These are phyloP conservation scores for Strigamia crassipes DNA, from an alignment of 2,888 invertebrate genomes.

Conservation along the genomic window DNA sequence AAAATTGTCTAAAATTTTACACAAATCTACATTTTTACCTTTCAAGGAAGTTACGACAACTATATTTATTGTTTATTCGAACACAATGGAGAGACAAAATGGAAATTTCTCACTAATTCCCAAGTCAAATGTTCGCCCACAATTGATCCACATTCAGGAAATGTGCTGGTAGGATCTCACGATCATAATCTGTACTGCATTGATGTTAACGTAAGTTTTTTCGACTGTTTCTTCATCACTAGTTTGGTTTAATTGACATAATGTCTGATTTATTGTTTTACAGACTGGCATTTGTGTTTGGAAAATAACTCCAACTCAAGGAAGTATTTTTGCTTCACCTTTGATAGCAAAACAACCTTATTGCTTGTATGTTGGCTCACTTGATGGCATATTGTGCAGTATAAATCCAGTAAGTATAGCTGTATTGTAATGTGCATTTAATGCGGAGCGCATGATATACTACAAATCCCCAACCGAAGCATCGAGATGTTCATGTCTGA, in stretches of 20 bases:
- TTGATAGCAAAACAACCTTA: slow-evolving; percentile 53
- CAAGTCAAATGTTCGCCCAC: slow-evolving; percentile 70
- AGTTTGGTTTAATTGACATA: no score
- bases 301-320: slow-evolving; percentile 59
- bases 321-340: slow-evolving; percentile 64
- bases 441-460: no score
- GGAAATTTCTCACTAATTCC: slow-evolving; percentile 68
- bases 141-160: slow-evolving; percentile 61
- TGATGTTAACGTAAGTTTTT: slow-evolving; percentile 63
- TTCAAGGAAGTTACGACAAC: slow-evolving; percentile 77
- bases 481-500: no score
- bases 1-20: no score
- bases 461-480: no score
- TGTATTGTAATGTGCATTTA: neutral
- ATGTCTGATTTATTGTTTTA: slow-evolving; percentile 46
- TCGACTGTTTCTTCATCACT: no score
- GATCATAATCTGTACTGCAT: slow-evolving; percentile 70
- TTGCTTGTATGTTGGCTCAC: slow-evolving; percentile 63
- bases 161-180: slow-evolving; percentile 72
- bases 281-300: slow-evolving; percentile 54
- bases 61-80: slow-evolving; percentile 70
- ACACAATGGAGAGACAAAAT: slow-evolving; percentile 64
- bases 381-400: slow-evolving; percentile 67
- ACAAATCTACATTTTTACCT: no score
- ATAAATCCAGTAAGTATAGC: slow-evolving; percentile 58